Percentiles rank a stretch among this genome's conserved stretches.
Conservation (phyloP, 1,140 invertebrate genomes). For the Delia radicum region DNA sequence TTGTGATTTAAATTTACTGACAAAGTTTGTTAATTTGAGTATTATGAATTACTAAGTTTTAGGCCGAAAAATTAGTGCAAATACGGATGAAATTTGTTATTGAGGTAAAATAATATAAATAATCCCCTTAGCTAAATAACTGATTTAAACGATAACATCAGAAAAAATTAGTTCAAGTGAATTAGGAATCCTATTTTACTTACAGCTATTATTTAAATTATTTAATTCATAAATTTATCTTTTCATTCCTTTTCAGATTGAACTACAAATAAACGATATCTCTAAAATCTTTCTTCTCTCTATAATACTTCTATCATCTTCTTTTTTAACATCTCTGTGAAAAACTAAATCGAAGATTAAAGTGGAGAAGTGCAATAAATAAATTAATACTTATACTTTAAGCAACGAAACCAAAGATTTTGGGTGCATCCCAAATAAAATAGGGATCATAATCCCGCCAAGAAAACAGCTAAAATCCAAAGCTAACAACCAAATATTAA, state of each 20-base stretch:
- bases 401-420: constrained; percentile 21
- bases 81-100: too few species aligned
- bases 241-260: not conserved
- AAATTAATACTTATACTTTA: not conserved
- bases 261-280: not conserved
- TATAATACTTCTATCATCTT: not conserved
- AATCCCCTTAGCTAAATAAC: too few species aligned
- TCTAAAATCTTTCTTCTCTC: not conserved
- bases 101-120: too few species aligned
- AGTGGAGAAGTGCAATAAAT: constrained; percentile 9
- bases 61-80: too few species aligned
- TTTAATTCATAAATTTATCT: not conserved
- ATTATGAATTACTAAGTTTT: too few species aligned
- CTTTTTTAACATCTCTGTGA: not conserved
- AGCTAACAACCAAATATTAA: constrained; percentile 4
- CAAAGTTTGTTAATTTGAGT: too few species aligned
- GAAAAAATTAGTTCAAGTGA: too few species aligned
- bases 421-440: not conserved
- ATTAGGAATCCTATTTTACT: too few species aligned
- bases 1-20: too few species aligned
- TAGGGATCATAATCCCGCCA: not conserved
- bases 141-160: too few species aligned
- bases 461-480: not conserved
- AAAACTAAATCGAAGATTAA: not conserved
- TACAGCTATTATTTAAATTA: too few species aligned